Evolutionary conservation across 2,888 invertebrate species (phyloP), one percentile per base, ranked within the genome.

Genomic region (Ceriagrion tenellum): DNA sequence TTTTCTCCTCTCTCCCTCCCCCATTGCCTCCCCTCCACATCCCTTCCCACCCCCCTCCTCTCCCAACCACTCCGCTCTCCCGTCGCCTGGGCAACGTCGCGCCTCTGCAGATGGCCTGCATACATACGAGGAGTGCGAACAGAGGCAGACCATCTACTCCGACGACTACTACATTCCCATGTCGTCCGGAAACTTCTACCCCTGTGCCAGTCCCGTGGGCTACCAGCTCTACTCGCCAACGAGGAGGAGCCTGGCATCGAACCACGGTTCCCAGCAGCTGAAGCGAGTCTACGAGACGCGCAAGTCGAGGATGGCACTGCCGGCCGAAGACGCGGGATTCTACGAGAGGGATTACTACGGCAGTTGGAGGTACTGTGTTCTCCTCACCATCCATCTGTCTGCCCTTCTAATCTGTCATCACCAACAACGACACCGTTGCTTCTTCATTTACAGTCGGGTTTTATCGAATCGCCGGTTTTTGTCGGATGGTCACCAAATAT

Each of bases 251-350:
- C 59, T 91, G 40, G 91, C 93, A 23, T 93, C 93, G 40, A 93
- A 93, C 63, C 63, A n/a, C 13, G 69, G 69, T 26, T 93, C 93
- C 12, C 93, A 93, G 47, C 93, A 93, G n/a, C 96, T 97, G 95
- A 95, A 97, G 10, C 96, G 96, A 95, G 96, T 96, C 56, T 96
- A 96, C 95, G 96, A 96, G 74, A 96, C 96, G 74, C 96, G 96
- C 95, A 96, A 96, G 93, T 96, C 96, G 55, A 96, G 96, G 96
- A 96, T 96, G 95, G 96, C 96, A 0, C 95, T 97, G 18, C 96
- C 97, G 95, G 96, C 96, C 26, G 96, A 96, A 97, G 97, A 69
- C 69, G 93, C 63, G 6, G 93, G 93, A 0, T 93, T 93, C 93
- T 93, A 69, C 40, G 93, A 91, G 91, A 96, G 96, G 95, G 91